phyloP scores from a whole-genome alignment of 1,140 invertebrate species.

The Drosophila varians region DNA sequence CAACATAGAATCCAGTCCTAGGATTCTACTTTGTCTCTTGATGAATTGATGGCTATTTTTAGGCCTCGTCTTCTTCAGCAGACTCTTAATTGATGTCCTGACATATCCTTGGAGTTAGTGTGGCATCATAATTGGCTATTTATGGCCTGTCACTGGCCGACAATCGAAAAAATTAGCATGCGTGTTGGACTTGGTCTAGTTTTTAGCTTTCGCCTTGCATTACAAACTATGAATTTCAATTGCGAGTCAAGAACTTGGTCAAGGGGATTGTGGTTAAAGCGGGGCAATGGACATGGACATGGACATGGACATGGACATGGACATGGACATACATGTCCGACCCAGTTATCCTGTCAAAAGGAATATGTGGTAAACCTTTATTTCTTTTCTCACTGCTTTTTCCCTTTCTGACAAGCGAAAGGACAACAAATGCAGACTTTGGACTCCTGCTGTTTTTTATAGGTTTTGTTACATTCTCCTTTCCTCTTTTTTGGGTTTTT shows the following conservation, averaged over 20 bases:
- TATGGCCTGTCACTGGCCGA: not conserved
- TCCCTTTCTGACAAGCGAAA: conserved; percentile 2
- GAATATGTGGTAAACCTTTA: not conserved
- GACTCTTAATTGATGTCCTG: too few species aligned
- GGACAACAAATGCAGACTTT: conserved; percentile 16
- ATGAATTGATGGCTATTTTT: not conserved
- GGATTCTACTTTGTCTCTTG: too few species aligned
- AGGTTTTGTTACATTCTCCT: not conserved
- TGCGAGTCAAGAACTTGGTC: not conserved
- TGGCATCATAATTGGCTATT: conserved; percentile 5
- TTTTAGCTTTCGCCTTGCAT: conserved; percentile 5
- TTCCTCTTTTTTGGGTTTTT: not conserved
- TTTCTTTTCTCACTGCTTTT: not conserved
- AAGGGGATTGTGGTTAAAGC: not conserved
- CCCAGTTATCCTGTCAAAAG: not conserved
- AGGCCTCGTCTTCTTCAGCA: not conserved
- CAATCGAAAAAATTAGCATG: conserved; percentile 13
- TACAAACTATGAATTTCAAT: conserved; percentile 1
- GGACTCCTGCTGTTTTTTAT: not conserved
- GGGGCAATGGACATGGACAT: not conserved
- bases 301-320: too few species aligned
- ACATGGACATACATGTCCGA: not conserved
- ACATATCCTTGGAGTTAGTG: not conserved
- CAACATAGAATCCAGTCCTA: too few species aligned
- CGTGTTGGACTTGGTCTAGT: conserved; percentile 16